Evolutionary conservation across 2,888 invertebrate genomes (phyloP).

Genomic region (Aleiodes testaceus): DNA sequence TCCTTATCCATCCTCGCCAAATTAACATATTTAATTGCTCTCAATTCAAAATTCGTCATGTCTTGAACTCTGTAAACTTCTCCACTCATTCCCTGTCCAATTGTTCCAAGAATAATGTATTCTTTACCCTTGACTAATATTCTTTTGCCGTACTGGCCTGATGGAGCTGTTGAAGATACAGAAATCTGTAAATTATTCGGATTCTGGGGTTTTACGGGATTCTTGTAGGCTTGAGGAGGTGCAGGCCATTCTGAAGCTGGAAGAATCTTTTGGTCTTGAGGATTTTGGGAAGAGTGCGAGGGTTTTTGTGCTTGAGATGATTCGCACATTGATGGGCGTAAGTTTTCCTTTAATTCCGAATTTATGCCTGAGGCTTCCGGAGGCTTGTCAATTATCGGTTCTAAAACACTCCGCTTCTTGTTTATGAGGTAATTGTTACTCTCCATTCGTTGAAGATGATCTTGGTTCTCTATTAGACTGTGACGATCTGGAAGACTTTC

Average conservation of each 20-base stretch:
- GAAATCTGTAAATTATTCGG: neutral
- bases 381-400: slow-evolving; percentile 29
- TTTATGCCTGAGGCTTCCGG: slow-evolving; percentile 33
- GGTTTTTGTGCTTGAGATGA: neutral
- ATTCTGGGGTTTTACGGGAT: neutral
- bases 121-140: slow-evolving; percentile 81
- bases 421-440: slow-evolving; percentile 37
- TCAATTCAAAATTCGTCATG: slow-evolving; percentile 77
- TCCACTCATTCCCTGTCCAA: slow-evolving; percentile 94
- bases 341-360: slow-evolving; percentile 57
- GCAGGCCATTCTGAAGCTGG: no score
- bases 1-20: slow-evolving; percentile 81
- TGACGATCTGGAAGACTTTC: slow-evolving; percentile 54
- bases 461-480: slow-evolving; percentile 18
- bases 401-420: slow-evolving; percentile 25
- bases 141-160: slow-evolving; percentile 68
- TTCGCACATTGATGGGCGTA: slow-evolving; percentile 44
- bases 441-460: slow-evolving; percentile 27
- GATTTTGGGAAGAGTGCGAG: neutral
- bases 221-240: neutral
- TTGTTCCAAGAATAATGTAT: slow-evolving; percentile 82
- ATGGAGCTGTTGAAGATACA: slow-evolving; percentile 56
- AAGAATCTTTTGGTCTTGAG: neutral
- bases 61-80: slow-evolving; percentile 85
- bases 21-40: slow-evolving; percentile 89